Percentiles rank a stretch among this genome's conserved stretches.
Conservation (phyloP, 2,888 invertebrate genomes). For the Thymelicus sylvestris region DNA sequence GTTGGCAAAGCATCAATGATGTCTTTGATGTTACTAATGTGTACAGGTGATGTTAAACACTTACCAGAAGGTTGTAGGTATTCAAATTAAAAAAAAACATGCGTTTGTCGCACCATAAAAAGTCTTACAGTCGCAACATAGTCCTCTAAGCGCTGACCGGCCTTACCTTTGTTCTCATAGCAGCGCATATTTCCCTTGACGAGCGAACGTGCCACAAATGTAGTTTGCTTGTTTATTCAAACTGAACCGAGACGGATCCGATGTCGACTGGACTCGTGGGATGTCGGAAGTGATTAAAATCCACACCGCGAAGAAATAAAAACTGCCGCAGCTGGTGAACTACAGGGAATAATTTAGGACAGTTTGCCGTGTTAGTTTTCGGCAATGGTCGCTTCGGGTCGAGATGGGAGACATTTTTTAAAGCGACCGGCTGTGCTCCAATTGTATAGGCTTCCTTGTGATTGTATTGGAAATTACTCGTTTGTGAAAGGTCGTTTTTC, state of each 20-base stretch:
- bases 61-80: too few species aligned
- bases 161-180: conserved; percentile 16
- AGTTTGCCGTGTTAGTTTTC: conserved; percentile 28
- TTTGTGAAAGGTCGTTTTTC: background rate
- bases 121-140: background rate
- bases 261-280: conserved; percentile 40
- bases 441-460: background rate
- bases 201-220: conserved; percentile 32
- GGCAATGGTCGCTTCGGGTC: conserved; percentile 15
- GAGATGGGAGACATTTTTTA: conserved; percentile 23
- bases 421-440: background rate
- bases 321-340: conserved; percentile 39
- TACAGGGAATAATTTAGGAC: conserved; percentile 35
- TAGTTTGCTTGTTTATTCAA: conserved; percentile 41
- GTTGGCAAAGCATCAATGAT: too few species aligned
- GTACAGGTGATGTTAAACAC: too few species aligned
- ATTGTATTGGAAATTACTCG: background rate
- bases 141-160: background rate
- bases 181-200: conserved; percentile 33
- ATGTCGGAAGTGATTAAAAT: conserved; percentile 51
- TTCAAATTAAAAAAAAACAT: too few species aligned
- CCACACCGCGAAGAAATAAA: conserved; percentile 47
- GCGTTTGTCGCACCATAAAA: background rate
- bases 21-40: too few species aligned
- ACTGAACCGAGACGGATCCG: conserved; percentile 38